Base-by-base conservation (phyloP, 2,113 vertebrate genomes). In the Onychorhynchus coronatus region DNA sequence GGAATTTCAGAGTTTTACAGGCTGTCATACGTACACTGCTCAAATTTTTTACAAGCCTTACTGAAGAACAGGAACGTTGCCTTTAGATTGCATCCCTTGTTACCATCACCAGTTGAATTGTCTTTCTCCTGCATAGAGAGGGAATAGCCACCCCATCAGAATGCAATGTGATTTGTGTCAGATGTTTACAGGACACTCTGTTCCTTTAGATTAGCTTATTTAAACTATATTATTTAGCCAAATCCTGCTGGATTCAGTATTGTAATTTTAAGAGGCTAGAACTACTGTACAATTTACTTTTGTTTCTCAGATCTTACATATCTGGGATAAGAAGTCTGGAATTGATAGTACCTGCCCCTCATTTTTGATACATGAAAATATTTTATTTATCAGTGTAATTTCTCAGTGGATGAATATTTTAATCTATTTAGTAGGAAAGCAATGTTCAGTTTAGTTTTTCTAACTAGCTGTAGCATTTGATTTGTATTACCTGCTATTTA, bases 1-100 rank as follows among this genome's bases (percentile, higher is more conserved):
- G 59, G 86, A 83, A 80, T 62, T 86, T 95, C 76, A 83, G 72
- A 95, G 79, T 72, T 78, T 61, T 97, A 86, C 85, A 94, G 93
- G 97, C 93, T 96, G 89, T 96, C 90, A 52, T 79, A 86, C 33
- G 56, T 96, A 93, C 95, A 96, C 4, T 12, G 77, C 87, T 93
- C 80, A 20, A 44, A 42, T 42, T 93, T 92, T 94, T 91, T 94
- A 96, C 62, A 74, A 95, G 97, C 97, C 97, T 97, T 97, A 97
- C 76, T 86, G 72, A 88, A 81, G 91, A 92, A 94, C 74, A 68
- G 88, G 93, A 97, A 78, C 3, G 90, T 96, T 97, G 97, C 97
- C 96, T 96, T 97, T 91, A 88, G 83, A 67, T 85, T 82, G 71
- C 71, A 72, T 72, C 93, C 56, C 88, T 89, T 47, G 37, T 78